Base-by-base conservation (phyloP, 2,797 vertebrate species). In the Amphiprion clarkii region DNA sequence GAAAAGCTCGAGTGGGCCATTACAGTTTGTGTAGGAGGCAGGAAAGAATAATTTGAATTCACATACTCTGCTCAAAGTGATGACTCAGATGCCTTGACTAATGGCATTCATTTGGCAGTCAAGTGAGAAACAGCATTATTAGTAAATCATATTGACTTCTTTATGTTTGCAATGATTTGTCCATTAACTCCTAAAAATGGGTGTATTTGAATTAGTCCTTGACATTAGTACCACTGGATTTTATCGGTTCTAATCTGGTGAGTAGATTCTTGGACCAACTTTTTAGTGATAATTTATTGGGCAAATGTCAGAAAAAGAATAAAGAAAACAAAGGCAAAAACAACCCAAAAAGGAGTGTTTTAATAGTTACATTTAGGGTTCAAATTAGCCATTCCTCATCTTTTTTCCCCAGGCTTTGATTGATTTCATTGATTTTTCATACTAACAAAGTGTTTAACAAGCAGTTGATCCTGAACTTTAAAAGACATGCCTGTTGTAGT, bases 81-180 rank as follows among this genome's bases (percentile, higher is more conserved):
- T 90, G 86, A 90, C 79, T 92, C 82, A 79, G 85, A 84, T 0
- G 54, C 68, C 79, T 86, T 76, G 81, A 85, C 86, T 89, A 88
- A 88, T 86, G 66, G 69, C 59, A 76, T 91, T 86, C 78, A 74
- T 85, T 83, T 84, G 79, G 76, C 84, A 90, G 80, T 88, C 79
- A 77, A 83, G 70, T 75, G 82, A 84, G 71, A 88, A 79, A 79
- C 81, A 71, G 67, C 71, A 70, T 86, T 78, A 78, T 84, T 85
- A 79, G 70, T 82, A 83, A 90, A 88, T 89, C 81, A 83, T 58
- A 63, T 54, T 42, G 87, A 84, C 81, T 84, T 76, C 39, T 90
- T 89, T 72, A 85, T 84, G 68, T 57, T 80, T 81, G 33, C 82
- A 83, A 85, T 86, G 85, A 91, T 92, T 89, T 83, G 54, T 71